Evolutionary conservation across 64 coral and sea anemone species (phyloP).

Genomic region (Dendronephthya gigantea): DNA sequence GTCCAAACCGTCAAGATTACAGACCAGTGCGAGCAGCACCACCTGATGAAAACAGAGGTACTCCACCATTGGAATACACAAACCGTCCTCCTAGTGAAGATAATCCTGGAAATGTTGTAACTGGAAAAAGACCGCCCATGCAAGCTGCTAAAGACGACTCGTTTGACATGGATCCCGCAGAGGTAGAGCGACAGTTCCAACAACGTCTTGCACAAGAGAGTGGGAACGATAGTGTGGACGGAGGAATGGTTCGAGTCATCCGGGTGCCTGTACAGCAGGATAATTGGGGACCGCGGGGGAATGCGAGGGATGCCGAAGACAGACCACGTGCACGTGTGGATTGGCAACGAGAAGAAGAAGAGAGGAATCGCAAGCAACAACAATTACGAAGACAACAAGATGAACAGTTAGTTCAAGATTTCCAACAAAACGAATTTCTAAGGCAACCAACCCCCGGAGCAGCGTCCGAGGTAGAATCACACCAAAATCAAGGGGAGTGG

Average conservation of each 20-base stretch:
- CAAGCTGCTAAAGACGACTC: neutral
- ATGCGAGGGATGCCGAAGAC: neutral
- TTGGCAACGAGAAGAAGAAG: neutral
- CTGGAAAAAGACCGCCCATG: neutral
- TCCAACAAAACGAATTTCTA: neutral
- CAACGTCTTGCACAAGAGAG: neutral
- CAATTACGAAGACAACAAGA: neutral
- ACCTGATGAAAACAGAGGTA: neutral
- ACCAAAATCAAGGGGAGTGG: neutral
- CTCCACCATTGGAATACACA: neutral
- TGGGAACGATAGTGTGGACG: neutral
- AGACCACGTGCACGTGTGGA: neutral
- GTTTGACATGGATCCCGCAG: neutral
- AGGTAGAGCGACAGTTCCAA: slow-evolving; percentile 6
- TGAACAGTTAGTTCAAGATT: neutral
- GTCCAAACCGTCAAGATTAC: too few relatives aligned
- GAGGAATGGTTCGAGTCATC: neutral
- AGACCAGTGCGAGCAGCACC: too few relatives aligned
- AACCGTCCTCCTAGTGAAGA: neutral
- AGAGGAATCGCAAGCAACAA: neutral
- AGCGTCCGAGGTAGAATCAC: neutral
- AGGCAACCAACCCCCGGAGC: neutral
- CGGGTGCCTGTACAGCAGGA: neutral
- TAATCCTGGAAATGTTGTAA: too few relatives aligned
- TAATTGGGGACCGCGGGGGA: neutral